Conservation (phyloP, 2,797 vertebrate species). For the Microctenopoma lineatum region DNA sequence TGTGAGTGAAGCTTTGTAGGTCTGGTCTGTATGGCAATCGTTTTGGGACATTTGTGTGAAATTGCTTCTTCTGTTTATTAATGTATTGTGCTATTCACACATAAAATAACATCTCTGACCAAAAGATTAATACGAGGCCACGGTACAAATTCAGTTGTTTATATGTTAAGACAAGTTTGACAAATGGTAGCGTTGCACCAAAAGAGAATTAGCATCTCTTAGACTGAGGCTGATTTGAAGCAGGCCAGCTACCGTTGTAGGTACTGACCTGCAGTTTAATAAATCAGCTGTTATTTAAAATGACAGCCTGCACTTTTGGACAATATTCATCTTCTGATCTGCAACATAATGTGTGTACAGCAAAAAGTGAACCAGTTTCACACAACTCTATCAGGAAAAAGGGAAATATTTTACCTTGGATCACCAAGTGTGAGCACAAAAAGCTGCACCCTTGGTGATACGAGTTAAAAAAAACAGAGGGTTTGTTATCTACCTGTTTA, state of each 20-base stretch:
- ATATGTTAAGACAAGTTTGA: slow-evolving; percentile 53
- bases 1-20: slow-evolving; percentile 3
- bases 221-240: slow-evolving; percentile 46
- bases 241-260: slow-evolving; percentile 49
- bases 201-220: slow-evolving; percentile 47
- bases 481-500: slow-evolving; percentile 56
- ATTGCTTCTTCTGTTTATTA: slow-evolving; percentile 59
- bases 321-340: slow-evolving; percentile 60
- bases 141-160: slow-evolving; percentile 49
- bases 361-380: slow-evolving; percentile 76
- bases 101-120: slow-evolving; percentile 57
- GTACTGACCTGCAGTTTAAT: slow-evolving; percentile 61
- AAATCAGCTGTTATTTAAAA: slow-evolving; percentile 43
- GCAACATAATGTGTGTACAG: slow-evolving; percentile 63
- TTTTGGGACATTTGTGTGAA: slow-evolving; percentile 71
- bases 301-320: slow-evolving; percentile 54
- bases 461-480: slow-evolving; percentile 50
- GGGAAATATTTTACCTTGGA: slow-evolving; percentile 51
- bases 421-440: slow-evolving; percentile 54
- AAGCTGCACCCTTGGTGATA: slow-evolving; percentile 57
- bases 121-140: slow-evolving; percentile 58
- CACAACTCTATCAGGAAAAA: slow-evolving; percentile 63
- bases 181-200: slow-evolving; percentile 52
- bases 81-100: slow-evolving; percentile 67
- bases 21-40: slow-evolving; percentile 39